These are phyloP conservation scores for Drosophila paranaensis DNA, from an alignment of 2,888 invertebrate genomes.

Conservation along the genomic window DNA sequence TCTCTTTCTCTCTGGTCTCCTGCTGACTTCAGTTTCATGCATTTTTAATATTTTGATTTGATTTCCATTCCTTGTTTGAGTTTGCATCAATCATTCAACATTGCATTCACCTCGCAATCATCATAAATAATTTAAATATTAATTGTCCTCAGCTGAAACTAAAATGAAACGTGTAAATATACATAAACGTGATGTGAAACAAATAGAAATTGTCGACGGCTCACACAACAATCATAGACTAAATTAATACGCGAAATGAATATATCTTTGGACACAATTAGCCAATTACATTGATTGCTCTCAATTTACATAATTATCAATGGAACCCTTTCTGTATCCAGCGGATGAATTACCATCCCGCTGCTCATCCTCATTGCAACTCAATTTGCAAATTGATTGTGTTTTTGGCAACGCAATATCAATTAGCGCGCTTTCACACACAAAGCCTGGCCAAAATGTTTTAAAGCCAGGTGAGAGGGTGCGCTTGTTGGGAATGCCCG, in stretches of 20 bases:
- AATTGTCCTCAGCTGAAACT: conserved; percentile 36
- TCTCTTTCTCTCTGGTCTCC: conserved; percentile 11
- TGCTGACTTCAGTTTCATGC: conserved; percentile 37
- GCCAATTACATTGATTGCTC: neutral
- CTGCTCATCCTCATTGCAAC: neutral
- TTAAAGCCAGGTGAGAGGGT: neutral
- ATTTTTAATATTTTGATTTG: conserved; percentile 21
- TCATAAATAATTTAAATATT: conserved; percentile 41
- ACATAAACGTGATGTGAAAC: conserved; percentile 58
- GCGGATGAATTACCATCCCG: neutral
- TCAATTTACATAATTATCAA: neutral
- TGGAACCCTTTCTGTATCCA: neutral
- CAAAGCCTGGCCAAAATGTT: neutral
- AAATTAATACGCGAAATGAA: conserved; percentile 6
- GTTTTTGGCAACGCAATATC: neutral
- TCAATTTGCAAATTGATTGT: neutral
- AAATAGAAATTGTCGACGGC: neutral
- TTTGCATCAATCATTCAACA: conserved; percentile 43
- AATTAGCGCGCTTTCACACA: neutral
- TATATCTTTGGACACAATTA: neutral
- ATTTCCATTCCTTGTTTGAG: conserved; percentile 17
- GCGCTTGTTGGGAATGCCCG: neutral
- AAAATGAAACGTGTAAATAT: conserved; percentile 65
- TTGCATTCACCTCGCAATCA: conserved; percentile 46
- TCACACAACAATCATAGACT: conserved; percentile 14